Conservation (phyloP, 92 coral and sea anemone genomes). For the Epizoanthus illoricatus region DNA sequence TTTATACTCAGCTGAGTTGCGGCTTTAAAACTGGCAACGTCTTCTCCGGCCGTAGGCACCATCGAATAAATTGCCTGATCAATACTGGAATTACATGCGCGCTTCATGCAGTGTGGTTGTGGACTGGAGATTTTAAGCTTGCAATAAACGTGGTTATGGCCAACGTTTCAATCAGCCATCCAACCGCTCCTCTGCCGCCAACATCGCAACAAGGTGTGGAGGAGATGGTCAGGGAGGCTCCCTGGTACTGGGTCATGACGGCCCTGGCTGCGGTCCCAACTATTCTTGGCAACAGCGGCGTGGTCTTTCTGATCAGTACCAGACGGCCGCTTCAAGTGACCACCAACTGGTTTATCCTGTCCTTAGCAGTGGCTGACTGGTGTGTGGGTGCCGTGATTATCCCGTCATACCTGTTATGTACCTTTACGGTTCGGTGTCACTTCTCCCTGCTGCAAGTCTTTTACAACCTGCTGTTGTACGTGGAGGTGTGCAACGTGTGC, state of each 20-base stretch:
- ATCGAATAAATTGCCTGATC: conserved; percentile 2
- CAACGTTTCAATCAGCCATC: conserved; percentile 1
- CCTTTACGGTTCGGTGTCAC: conserved; percentile 46
- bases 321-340: conserved; percentile 56
- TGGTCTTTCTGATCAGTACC: conserved; percentile 56
- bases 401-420: conserved; percentile 64
- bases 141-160: not conserved
- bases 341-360: conserved; percentile 75
- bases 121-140: too few relatives aligned
- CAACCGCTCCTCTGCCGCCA: not conserved
- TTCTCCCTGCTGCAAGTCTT: conserved; percentile 48
- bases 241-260: conserved; percentile 63
- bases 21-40: too few relatives aligned
- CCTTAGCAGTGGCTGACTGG: conserved; percentile 77
- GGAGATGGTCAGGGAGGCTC: not conserved
- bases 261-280: conserved; percentile 58
- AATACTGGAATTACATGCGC: not conserved
- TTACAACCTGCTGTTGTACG: conserved; percentile 67
- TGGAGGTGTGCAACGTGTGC: conserved; percentile 66
- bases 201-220: not conserved
- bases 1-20: too few relatives aligned
- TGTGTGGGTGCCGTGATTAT: conserved; percentile 70
- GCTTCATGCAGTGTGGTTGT: not conserved
- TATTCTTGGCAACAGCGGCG: conserved; percentile 71
- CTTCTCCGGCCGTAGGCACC: too few relatives aligned